Evolutionary conservation across 2,113 vertebrate species (phyloP).

Genomic region (Elephas maximus): DNA sequence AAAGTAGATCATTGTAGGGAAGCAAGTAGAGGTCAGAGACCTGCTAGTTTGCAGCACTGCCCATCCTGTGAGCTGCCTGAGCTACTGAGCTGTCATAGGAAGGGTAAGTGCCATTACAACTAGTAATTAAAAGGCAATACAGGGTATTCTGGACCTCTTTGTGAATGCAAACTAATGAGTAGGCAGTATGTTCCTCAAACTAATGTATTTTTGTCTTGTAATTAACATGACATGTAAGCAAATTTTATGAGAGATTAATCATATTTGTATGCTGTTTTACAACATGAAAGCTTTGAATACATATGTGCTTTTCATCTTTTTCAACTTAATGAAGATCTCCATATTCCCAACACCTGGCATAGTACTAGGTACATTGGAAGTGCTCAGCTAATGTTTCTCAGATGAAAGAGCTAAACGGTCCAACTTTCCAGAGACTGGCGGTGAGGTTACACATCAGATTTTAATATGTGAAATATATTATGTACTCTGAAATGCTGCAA

Average conservation of each 20-base stretch:
- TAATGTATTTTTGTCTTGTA: neutral
- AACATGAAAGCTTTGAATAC: neutral
- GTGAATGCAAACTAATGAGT: neutral
- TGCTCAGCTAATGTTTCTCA: conserved; percentile 35
- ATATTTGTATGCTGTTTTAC: conserved; percentile 40
- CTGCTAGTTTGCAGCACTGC: neutral
- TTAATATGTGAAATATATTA: neutral
- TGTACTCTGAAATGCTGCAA: neutral
- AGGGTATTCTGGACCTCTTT: neutral
- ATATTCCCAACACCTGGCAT: neutral
- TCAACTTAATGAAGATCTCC: neutral
- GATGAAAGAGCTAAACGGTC: neutral
- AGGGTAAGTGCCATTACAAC: neutral
- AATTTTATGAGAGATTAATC: neutral
- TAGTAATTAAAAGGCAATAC: neutral
- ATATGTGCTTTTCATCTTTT: neutral
- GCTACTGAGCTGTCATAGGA: neutral
- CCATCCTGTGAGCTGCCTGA: neutral
- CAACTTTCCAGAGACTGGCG: neutral
- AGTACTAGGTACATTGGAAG: neutral
- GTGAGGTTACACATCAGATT: neutral
- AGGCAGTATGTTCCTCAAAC: too few species aligned
- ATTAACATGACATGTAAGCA: conserved; percentile 15
- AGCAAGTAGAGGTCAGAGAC: neutral
- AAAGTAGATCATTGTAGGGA: conserved; percentile 63